Conservation (phyloP, 2,888 invertebrate genomes). For the Empis livida region DNA sequence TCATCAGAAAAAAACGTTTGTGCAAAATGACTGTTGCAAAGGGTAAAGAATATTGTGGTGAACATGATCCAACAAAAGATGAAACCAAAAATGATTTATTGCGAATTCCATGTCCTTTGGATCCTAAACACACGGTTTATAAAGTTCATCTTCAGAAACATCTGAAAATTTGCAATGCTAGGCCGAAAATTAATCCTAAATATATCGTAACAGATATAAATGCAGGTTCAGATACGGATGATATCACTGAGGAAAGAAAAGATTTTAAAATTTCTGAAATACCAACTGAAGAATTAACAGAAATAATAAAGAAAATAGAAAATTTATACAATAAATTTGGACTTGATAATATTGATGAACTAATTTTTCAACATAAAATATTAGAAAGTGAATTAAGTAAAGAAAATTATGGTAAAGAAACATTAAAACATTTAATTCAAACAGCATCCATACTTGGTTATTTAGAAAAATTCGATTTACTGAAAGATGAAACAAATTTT, state of each 20-base stretch:
- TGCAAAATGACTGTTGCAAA: slow-evolving; percentile 62
- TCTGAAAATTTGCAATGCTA: slow-evolving; percentile 59
- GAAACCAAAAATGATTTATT: slow-evolving; percentile 19
- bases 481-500: slow-evolving; percentile 52
- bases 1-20: slow-evolving; percentile 55
- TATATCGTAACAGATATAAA: slow-evolving; percentile 28
- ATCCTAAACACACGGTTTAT: slow-evolving; percentile 57
- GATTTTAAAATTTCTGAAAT: slow-evolving; percentile 33
- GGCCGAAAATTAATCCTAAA: slow-evolving; percentile 37
- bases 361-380: slow-evolving; percentile 34
- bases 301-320: slow-evolving; percentile 36
- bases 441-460: slow-evolving; percentile 63
- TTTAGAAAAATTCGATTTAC: slow-evolving; percentile 45
- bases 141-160: slow-evolving; percentile 54
- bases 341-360: slow-evolving; percentile 31
- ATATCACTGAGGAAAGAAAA: slow-evolving; percentile 6
- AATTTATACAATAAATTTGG: slow-evolving; percentile 30
- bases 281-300: slow-evolving; percentile 28
- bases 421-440: slow-evolving; percentile 64
- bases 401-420: slow-evolving; percentile 45
- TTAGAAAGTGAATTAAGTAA: slow-evolving; percentile 40
- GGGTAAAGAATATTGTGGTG: slow-evolving; percentile 59
- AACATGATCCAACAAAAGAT: slow-evolving; percentile 41
- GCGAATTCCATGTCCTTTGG: slow-evolving; percentile 58
- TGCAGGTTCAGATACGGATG: slow-evolving; percentile 16